phyloP scores from a whole-genome alignment of 2,888 invertebrate species.

The Noctuana brunneofusca region DNA sequence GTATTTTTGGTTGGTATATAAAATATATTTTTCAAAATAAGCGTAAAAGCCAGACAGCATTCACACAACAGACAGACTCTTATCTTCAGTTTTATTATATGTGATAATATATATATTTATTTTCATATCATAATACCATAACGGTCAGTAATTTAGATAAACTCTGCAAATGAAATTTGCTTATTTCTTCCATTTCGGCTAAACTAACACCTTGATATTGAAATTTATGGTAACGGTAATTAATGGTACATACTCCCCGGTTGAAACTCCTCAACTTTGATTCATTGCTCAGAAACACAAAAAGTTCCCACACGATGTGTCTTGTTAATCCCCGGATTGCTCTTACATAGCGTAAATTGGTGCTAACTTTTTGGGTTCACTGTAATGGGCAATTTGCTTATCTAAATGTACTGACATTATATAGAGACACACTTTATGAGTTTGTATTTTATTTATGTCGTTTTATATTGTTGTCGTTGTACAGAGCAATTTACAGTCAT shows the following conservation, averaged over 20 bases:
- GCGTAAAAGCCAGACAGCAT: no score
- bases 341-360: conserved; percentile 20
- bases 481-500: background rate
- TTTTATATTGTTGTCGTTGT: background rate
- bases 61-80: no score
- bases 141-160: background rate
- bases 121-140: no score
- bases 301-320: conserved; percentile 24
- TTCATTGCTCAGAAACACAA: conserved; percentile 22
- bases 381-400: conserved; percentile 25
- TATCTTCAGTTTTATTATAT: no score
- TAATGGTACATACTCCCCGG: background rate
- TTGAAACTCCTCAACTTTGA: conserved; percentile 21
- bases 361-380: conserved; percentile 20
- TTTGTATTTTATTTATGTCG: background rate
- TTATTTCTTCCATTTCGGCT: background rate
- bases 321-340: conserved; percentile 26
- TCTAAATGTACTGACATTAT: conserved; percentile 21
- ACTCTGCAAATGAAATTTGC: background rate
- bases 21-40: no score
- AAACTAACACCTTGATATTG: conserved; percentile 17
- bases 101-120: no score
- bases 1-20: no score
- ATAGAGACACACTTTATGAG: conserved; percentile 12
- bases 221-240: conserved; percentile 29